Evolutionary conservation across 23 tunicate species (phyloP).

Genomic region (Oikopleura dioica): DNA sequence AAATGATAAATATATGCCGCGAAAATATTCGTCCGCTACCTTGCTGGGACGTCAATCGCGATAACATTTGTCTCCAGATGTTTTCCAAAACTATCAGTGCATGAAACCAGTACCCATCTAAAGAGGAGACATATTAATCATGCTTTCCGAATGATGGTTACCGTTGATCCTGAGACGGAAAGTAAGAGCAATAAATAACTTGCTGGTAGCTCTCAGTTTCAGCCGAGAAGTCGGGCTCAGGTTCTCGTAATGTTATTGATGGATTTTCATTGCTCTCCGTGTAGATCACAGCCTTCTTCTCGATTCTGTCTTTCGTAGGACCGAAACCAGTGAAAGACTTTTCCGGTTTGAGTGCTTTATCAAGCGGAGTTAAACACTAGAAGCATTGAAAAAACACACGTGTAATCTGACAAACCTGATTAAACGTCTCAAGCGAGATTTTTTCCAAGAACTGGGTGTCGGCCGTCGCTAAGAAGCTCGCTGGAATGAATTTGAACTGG

Average conservation of each 20-base stretch:
- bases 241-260: not conserved
- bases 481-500: not conserved
- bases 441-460: not conserved
- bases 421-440: not conserved
- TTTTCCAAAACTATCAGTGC: not conserved
- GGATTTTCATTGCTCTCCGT: not conserved
- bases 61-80: not conserved
- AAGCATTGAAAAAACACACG: not conserved
- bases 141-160: no score
- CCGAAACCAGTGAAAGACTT: conserved; percentile 11
- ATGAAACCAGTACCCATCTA: conserved; percentile 1
- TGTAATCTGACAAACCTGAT: not conserved
- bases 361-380: conserved; percentile 9
- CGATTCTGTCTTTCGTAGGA: not conserved
- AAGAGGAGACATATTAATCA: not conserved
- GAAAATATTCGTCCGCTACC: not conserved
- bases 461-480: not conserved
- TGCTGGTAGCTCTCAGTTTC: not conserved
- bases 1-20: not conserved
- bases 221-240: not conserved
- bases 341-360: not conserved
- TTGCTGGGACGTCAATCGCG: not conserved
- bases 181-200: not conserved
- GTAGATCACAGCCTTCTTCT: not conserved
- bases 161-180: conserved; percentile 9